A percentile compares a stretch with the other conserved stretches of the same genome.
phyloP scores from a whole-genome alignment of 2,888 invertebrate species.

The Dasysyrphus albostriatus region DNA sequence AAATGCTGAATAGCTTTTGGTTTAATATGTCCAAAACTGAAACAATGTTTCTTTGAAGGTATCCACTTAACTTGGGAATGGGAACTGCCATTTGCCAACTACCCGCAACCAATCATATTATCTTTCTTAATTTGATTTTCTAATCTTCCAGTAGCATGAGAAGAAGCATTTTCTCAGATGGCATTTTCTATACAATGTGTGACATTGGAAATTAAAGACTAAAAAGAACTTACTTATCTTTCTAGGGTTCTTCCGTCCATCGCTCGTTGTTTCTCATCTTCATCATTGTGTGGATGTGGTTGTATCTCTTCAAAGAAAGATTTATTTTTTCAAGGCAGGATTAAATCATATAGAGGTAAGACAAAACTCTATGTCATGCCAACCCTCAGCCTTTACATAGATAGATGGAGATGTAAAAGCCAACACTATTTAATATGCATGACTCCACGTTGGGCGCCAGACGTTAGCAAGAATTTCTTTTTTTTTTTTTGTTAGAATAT shows the following conservation, averaged over 20 bases:
- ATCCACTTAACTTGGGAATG: background rate
- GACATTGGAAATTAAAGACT: slow-evolving; percentile 56
- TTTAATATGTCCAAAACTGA: slow-evolving; percentile 26
- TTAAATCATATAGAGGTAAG: slow-evolving; percentile 21
- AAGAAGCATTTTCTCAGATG: slow-evolving; percentile 29
- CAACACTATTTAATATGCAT: slow-evolving; percentile 68
- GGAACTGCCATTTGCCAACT: background rate
- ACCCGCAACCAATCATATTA: slow-evolving; percentile 41
- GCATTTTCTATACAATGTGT: slow-evolving; percentile 15
- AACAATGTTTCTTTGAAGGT: slow-evolving; percentile 26
- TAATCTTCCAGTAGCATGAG: slow-evolving; percentile 33
- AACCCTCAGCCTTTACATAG: slow-evolving; percentile 23
- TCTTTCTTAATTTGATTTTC: slow-evolving; percentile 71
- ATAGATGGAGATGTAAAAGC: background rate
- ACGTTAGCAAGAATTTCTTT: slow-evolving; percentile 15
- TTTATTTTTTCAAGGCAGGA: background rate
- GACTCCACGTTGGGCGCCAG: slow-evolving; percentile 47
- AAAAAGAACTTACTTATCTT: slow-evolving; percentile 8
- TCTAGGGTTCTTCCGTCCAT: background rate
- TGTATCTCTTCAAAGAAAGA: background rate
- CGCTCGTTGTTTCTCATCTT: background rate
- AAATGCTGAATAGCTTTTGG: slow-evolving; percentile 12
- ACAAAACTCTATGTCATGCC: slow-evolving; percentile 1
- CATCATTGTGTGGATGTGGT: background rate
- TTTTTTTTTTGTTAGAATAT: too few relatives aligned